phyloP scores from a whole-genome alignment of 2,113 vertebrate genomes.

The Cyphomyrus plagiostoma region DNA sequence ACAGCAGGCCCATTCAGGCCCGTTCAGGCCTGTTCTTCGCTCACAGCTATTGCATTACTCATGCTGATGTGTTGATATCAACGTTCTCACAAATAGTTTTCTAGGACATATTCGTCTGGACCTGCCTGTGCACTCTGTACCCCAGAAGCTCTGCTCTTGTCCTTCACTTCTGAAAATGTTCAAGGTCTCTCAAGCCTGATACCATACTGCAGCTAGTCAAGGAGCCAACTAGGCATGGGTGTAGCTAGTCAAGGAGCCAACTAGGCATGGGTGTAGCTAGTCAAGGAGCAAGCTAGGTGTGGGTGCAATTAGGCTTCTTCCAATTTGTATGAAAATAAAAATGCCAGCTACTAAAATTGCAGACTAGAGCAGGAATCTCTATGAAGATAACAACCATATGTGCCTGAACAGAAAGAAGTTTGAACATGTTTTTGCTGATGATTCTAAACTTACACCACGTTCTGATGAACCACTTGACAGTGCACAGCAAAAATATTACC shows the following conservation, averaged over 20 bases:
- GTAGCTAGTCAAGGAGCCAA: too few relatives aligned
- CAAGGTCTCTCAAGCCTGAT: not conserved
- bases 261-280: too few relatives aligned
- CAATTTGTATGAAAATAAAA: not conserved
- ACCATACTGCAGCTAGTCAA: too few relatives aligned
- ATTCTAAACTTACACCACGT: not conserved
- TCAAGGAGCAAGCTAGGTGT: too few relatives aligned
- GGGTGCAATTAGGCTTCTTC: not conserved
- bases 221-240: too few relatives aligned
- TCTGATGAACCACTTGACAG: not conserved
- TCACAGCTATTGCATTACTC: constrained; percentile 30
- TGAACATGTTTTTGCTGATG: not conserved
- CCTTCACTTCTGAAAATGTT: not conserved
- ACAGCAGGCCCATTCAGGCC: constrained; percentile 23
- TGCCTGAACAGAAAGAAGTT: not conserved
- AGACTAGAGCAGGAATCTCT: not conserved
- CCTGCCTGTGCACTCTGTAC: constrained; percentile 26
- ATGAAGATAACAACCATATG: not conserved
- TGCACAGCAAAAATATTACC: not conserved
- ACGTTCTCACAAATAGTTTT: constrained; percentile 30
- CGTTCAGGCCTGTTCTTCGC: constrained; percentile 22
- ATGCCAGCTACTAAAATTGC: not conserved
- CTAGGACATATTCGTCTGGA: constrained; percentile 29
- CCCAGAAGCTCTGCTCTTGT: not conserved
- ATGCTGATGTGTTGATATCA: constrained; percentile 16